Percentiles rank a stretch among this genome's conserved stretches.
These are phyloP conservation scores for Cavia porcellus DNA, from an alignment of 2,113 vertebrate genomes.

Conservation along the genomic window DNA sequence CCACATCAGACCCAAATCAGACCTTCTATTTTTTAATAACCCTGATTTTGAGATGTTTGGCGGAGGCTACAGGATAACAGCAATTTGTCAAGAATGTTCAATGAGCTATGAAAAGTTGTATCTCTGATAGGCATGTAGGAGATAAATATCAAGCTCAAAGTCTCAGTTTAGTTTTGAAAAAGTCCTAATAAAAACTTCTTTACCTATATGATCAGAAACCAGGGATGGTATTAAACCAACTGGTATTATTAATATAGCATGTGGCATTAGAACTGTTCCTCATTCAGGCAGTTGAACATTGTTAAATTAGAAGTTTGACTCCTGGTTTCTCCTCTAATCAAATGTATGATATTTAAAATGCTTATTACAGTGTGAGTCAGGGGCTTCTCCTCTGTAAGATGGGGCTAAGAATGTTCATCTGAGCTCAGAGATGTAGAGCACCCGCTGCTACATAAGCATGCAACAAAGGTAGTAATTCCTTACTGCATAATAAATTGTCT, in stretches of 20 bases:
- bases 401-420: neutral
- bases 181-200: neutral
- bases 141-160: slow-evolving; percentile 1
- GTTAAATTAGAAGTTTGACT: neutral
- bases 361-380: slow-evolving; percentile 16
- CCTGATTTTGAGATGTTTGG: slow-evolving; percentile 15
- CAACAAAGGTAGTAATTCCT: neutral
- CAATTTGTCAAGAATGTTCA: slow-evolving; percentile 66
- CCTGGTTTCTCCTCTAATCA: slow-evolving; percentile 12
- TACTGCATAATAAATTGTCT: neutral
- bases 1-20: slow-evolving; percentile 39
- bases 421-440: neutral
- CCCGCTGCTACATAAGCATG: neutral
- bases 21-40: slow-evolving; percentile 64
- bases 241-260: neutral
- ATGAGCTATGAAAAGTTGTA: neutral
- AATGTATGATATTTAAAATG: neutral
- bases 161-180: slow-evolving; percentile 31
- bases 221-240: neutral
- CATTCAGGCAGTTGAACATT: neutral
- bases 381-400: neutral
- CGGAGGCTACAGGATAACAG: slow-evolving; percentile 44
- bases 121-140: neutral
- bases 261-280: slow-evolving; percentile 3
- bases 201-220: neutral